phyloP scores from a whole-genome alignment of 2,888 invertebrate genomes.

The Opisthograptis luteolata region DNA sequence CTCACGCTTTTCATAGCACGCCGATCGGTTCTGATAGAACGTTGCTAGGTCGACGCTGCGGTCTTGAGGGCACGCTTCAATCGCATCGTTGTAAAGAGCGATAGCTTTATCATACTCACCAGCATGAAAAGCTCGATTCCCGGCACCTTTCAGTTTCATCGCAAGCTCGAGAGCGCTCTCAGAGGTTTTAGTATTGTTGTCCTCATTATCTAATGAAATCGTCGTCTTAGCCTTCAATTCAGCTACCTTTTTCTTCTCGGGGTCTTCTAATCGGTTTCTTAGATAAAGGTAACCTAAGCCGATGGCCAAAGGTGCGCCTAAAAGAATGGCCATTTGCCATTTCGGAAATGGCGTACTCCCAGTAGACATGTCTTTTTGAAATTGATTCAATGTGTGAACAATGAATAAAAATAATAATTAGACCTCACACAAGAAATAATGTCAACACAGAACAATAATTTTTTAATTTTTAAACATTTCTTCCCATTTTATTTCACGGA shows the following conservation, averaged over 20 bases:
- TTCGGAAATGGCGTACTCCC: constrained; percentile 87
- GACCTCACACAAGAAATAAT: constrained; percentile 49
- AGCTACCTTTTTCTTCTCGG: constrained; percentile 81
- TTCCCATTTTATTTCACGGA: constrained; percentile 62
- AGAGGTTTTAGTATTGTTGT: constrained; percentile 67
- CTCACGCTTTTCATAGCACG: constrained; percentile 95
- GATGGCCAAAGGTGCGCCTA: constrained; percentile 92
- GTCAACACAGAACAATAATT: constrained; percentile 59
- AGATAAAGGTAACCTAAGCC: constrained; percentile 92
- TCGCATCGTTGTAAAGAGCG: constrained; percentile 94
- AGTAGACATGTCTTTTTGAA: constrained; percentile 69
- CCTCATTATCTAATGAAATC: constrained; percentile 86
- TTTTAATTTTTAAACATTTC: constrained; percentile 58
- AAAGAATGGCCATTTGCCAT: constrained; percentile 94
- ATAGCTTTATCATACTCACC: constrained; percentile 97
- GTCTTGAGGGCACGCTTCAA: constrained; percentile 92
- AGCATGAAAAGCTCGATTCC: constrained; percentile 93
- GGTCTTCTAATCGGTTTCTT: constrained; percentile 82
- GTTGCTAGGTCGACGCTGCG: constrained; percentile 91
- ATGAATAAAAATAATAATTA: constrained; percentile 69
- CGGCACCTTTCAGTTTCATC: constrained; percentile 92
- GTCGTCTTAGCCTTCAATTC: constrained; percentile 82
- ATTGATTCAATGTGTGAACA: constrained; percentile 48
- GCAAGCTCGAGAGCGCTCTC: constrained; percentile 89
- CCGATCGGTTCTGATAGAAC: constrained; percentile 98